Percentiles rank a stretch among this genome's conserved stretches.
phyloP scores from a whole-genome alignment of 2,888 invertebrate genomes.

The Erebia ligea region DNA sequence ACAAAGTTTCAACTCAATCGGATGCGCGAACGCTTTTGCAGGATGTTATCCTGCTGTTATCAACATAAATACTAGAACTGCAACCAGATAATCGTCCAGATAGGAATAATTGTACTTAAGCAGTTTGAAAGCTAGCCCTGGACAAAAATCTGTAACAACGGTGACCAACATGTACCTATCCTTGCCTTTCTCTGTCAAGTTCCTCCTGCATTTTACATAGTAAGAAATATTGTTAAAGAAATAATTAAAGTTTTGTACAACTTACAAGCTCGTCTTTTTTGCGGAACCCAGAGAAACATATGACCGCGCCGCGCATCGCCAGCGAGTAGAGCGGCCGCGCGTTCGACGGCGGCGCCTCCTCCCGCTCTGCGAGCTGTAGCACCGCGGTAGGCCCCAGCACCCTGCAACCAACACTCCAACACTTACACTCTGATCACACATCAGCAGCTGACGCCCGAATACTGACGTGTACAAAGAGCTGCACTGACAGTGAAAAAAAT shows the following conservation, averaged over 20 bases:
- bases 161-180: too few relatives aligned
- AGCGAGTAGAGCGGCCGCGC: conserved; percentile 93
- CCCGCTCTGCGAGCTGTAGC: conserved; percentile 88
- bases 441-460: not conserved
- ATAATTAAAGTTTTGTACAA: not conserved
- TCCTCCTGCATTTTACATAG: too few relatives aligned
- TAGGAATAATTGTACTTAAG: too few relatives aligned
- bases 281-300: conserved; percentile 96
- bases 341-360: conserved; percentile 88
- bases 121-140: too few relatives aligned
- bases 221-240: too few relatives aligned
- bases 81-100: too few relatives aligned
- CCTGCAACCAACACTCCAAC: conserved; percentile 61
- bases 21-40: too few relatives aligned
- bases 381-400: conserved; percentile 92
- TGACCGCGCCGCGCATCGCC: conserved; percentile 93
- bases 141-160: too few relatives aligned
- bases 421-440: not conserved
- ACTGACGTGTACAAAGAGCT: not conserved
- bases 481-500: not conserved
- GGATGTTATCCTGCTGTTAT: too few relatives aligned
- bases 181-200: too few relatives aligned
- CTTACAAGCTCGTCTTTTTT: conserved; percentile 95
- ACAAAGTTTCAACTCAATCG: too few relatives aligned
- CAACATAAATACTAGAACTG: too few relatives aligned